phyloP scores from a whole-genome alignment of 2,797 vertebrate species.

The Crocidura indochinensis region DNA sequence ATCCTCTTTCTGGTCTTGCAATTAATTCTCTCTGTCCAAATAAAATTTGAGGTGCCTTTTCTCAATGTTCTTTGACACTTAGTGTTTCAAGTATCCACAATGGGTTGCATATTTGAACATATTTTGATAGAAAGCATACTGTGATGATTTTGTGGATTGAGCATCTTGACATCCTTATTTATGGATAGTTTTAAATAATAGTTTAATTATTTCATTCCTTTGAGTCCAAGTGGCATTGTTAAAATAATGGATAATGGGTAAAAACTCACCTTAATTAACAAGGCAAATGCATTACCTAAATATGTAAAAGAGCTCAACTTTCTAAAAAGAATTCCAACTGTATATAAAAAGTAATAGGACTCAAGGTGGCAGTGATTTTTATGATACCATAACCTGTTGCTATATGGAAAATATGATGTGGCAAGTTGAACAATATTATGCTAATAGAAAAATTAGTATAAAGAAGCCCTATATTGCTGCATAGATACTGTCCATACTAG shows the following conservation, averaged over 20 bases:
- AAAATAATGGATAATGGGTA: neutral
- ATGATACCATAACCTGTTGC: neutral
- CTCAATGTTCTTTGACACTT: constrained; percentile 17
- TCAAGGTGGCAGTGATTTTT: constrained; percentile 41
- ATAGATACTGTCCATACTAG: constrained; percentile 58
- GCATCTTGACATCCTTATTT: constrained; percentile 54
- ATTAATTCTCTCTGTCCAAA: constrained; percentile 28
- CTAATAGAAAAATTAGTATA: constrained; percentile 59
- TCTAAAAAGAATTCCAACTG: constrained; percentile 16
- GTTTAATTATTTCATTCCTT: constrained; percentile 19
- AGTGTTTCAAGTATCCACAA: neutral
- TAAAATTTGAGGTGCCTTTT: constrained; percentile 21
- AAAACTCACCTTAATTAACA: constrained; percentile 6
- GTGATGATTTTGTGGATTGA: constrained; percentile 35
- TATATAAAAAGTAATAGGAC: constrained; percentile 59
- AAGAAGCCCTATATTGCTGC: constrained; percentile 61
- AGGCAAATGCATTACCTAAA: neutral
- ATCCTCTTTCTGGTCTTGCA: neutral
- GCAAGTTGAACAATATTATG: constrained; percentile 28
- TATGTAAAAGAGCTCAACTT: constrained; percentile 36
- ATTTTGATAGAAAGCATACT: constrained; percentile 31
- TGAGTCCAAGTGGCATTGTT: neutral
- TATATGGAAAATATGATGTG: constrained; percentile 6
- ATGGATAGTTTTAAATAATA: constrained; percentile 31
- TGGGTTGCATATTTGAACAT: constrained; percentile 10